A percentile compares a stretch with the other conserved stretches of the same genome.
Evolutionary conservation across 2,888 invertebrate species (phyloP).

Genomic region (Hoplodrina ambigua): DNA sequence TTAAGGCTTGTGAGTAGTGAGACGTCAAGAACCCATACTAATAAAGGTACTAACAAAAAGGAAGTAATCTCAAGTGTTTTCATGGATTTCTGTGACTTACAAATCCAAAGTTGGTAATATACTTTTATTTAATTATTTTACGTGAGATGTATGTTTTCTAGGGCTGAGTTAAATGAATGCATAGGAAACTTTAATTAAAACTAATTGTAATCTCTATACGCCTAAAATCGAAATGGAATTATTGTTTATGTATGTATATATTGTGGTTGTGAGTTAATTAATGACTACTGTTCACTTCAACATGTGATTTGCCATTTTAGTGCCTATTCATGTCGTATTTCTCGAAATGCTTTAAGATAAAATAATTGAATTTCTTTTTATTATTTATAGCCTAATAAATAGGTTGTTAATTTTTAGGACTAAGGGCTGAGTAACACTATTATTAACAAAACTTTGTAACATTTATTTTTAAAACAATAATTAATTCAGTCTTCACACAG

Average conservation of each 20-base stretch:
- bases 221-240: conserved; percentile 58
- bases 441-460: conserved; percentile 5
- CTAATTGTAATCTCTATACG: conserved; percentile 51
- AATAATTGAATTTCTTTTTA: conserved; percentile 63
- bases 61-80: conserved; percentile 55
- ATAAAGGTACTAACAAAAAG: conserved; percentile 27
- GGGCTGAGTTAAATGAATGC: conserved; percentile 36
- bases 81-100: conserved; percentile 26
- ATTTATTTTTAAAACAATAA: conserved; percentile 15
- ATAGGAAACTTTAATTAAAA: conserved; percentile 44
- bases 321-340: conserved; percentile 84
- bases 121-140: conserved; percentile 29
- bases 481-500: conserved; percentile 5
- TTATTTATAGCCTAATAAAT: conserved; percentile 61
- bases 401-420: conserved; percentile 52
- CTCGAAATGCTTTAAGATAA: conserved; percentile 75
- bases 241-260: conserved; percentile 77
- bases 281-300: conserved; percentile 80
- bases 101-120: conserved; percentile 39
- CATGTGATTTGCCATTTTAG: conserved; percentile 88
- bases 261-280: conserved; percentile 86
- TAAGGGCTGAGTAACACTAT: conserved; percentile 49
- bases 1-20: conserved; percentile 50
- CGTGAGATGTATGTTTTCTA: conserved; percentile 52
- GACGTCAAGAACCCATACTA: conserved; percentile 20